phyloP scores from a whole-genome alignment of 2,888 invertebrate genomes.

The Serripes groenlandicus region DNA sequence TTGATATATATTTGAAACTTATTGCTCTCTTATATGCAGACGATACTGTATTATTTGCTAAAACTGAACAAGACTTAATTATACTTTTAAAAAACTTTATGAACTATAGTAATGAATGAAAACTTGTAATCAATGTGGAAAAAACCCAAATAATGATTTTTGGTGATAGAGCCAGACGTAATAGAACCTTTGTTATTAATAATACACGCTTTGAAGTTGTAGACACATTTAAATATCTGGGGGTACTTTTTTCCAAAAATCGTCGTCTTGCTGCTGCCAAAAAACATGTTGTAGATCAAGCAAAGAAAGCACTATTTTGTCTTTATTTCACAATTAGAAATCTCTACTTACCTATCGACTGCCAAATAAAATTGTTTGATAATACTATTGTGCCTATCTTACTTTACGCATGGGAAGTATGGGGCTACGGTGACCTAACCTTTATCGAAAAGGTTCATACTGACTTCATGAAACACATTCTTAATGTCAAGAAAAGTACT shows the following conservation, averaged over 20 bases:
- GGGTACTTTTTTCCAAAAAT: background rate
- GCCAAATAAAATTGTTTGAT: conserved; percentile 9
- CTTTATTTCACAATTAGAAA: conserved; percentile 7
- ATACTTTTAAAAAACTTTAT: no score
- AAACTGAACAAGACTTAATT: no score
- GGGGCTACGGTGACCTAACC: conserved; percentile 1
- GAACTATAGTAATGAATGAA: no score
- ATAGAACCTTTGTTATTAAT: background rate
- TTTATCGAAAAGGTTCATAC: conserved; percentile 8
- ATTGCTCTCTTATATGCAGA: conserved; percentile 18
- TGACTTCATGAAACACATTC: conserved; percentile 7
- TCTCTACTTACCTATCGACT: conserved; percentile 20
- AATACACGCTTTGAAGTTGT: background rate
- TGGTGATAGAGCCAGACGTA: background rate
- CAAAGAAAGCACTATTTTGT: conserved; percentile 12
- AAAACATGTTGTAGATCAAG: conserved; percentile 11
- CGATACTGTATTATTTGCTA: no score
- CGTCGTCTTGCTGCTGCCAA: background rate
- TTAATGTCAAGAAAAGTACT: conserved; percentile 15
- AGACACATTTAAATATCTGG: conserved; percentile 12
- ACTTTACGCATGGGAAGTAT: conserved; percentile 8
- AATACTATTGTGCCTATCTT: conserved; percentile 9
- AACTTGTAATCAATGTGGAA: conserved; percentile 4
- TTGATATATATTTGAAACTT: conserved; percentile 7
- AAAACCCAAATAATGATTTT: conserved; percentile 18